Conservation (phyloP, 2,888 invertebrate genomes). For the Nemapogon koenigi region DNA sequence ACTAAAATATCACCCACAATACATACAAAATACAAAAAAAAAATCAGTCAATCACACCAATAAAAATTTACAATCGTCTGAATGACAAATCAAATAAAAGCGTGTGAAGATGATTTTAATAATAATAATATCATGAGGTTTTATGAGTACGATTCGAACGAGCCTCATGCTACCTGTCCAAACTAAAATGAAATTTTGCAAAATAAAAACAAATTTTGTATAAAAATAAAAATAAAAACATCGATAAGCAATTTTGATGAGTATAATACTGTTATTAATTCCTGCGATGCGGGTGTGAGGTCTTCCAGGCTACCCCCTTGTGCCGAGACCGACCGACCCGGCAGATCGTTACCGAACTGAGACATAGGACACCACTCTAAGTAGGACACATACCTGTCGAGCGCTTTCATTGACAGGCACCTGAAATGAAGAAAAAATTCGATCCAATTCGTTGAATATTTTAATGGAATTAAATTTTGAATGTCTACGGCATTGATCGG, state of each 20-base stretch:
- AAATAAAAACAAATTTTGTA: slow-evolving; percentile 24
- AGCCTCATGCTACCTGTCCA: slow-evolving; percentile 31
- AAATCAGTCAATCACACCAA: slow-evolving; percentile 52
- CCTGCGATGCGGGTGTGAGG: slow-evolving; percentile 60
- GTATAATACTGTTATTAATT: slow-evolving; percentile 47
- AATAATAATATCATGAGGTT: slow-evolving; percentile 30
- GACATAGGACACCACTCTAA: slow-evolving; percentile 55
- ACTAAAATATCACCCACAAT: slow-evolving; percentile 52
- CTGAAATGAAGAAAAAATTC: slow-evolving; percentile 75
- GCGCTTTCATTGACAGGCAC: slow-evolving; percentile 79
- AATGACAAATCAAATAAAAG: slow-evolving; percentile 37
- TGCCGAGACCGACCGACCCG: slow-evolving; percentile 29
- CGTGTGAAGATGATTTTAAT: slow-evolving; percentile 21
- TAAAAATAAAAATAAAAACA: slow-evolving; percentile 49
- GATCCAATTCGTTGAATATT: slow-evolving; percentile 69
- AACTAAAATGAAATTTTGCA: slow-evolving; percentile 14
- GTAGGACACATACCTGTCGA: slow-evolving; percentile 70
- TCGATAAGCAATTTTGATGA: slow-evolving; percentile 58
- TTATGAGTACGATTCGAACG: no score
- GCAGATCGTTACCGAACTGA: slow-evolving; percentile 53
- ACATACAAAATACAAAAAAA: slow-evolving; percentile 37
- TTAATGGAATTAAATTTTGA: slow-evolving; percentile 44
- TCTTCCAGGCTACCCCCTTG: slow-evolving; percentile 61
- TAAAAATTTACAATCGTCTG: slow-evolving; percentile 43
- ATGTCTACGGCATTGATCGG: slow-evolving; percentile 23